Evolutionary conservation across 2,888 invertebrate genomes (phyloP).

Genomic region (Eugnorisma glareosa): DNA sequence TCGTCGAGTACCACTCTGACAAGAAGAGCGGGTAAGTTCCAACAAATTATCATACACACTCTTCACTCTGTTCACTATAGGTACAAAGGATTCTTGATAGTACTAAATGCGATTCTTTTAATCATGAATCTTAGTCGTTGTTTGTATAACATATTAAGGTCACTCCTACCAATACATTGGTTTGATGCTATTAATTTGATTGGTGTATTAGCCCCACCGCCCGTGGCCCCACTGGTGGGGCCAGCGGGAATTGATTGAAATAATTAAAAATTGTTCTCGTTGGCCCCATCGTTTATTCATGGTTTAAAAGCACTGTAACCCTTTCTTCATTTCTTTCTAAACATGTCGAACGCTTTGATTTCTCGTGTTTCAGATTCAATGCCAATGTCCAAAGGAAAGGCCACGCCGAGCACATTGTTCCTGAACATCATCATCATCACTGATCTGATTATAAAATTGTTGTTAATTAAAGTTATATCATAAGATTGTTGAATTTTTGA

Average conservation of each 20-base stretch:
- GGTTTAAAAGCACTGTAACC: background rate
- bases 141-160: too few relatives aligned
- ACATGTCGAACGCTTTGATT: background rate
- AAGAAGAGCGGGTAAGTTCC: slow-evolving; percentile 70
- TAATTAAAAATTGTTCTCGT: too few relatives aligned
- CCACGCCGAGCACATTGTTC: slow-evolving; percentile 67
- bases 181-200: too few relatives aligned
- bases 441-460: slow-evolving; percentile 38
- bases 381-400: slow-evolving; percentile 64
- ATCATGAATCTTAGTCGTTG: too few relatives aligned
- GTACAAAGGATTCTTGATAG: background rate
- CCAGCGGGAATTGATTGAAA: too few relatives aligned
- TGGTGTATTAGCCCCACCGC: too few relatives aligned
- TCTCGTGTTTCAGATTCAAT: slow-evolving; percentile 52
- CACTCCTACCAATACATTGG: too few relatives aligned
- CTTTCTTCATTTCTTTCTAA: background rate
- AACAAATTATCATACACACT: background rate
- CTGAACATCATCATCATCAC: slow-evolving; percentile 62
- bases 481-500: slow-evolving; percentile 38
- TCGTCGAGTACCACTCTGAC: slow-evolving; percentile 86
- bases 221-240: too few relatives aligned
- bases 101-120: background rate
- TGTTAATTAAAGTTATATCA: slow-evolving; percentile 43
- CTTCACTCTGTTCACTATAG: background rate
- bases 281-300: too few relatives aligned